Evolutionary conservation across 2,113 vertebrate genomes (phyloP).

Genomic region (Cyrtonyx montezumae): DNA sequence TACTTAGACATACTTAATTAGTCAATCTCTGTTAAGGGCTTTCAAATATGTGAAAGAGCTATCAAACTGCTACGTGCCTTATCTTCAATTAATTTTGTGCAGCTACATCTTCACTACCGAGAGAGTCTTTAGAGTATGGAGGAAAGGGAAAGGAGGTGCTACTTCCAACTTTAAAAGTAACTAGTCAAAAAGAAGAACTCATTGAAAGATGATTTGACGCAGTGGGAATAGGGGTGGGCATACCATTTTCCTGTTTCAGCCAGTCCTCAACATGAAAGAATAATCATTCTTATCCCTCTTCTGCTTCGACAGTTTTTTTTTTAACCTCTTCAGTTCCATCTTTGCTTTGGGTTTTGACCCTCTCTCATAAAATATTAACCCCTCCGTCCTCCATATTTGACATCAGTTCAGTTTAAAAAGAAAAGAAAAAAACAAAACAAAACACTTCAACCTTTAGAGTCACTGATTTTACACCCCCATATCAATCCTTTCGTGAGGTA

Average conservation of each 20-base stretch:
- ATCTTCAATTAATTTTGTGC: conserved; percentile 57
- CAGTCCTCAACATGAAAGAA: background rate
- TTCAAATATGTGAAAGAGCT: conserved; percentile 50
- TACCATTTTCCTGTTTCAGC: conserved; percentile 10
- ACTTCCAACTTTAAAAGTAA: conserved; percentile 43
- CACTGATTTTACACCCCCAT: background rate
- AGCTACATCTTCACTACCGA: conserved; percentile 49
- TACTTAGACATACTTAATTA: conserved; percentile 56
- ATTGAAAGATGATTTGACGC: conserved; percentile 23
- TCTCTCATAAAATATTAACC: background rate
- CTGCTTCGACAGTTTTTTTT: background rate
- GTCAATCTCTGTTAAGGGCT: conserved; percentile 55
- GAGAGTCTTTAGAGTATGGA: conserved; percentile 9
- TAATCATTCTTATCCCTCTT: background rate
- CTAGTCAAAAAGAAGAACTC: background rate
- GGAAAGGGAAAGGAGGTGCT: conserved; percentile 8
- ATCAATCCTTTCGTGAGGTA: background rate
- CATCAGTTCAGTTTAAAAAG: background rate
- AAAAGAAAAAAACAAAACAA: background rate
- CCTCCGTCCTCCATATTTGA: background rate
- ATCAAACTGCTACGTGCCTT: conserved; percentile 51
- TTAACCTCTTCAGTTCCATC: background rate
- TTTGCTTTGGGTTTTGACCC: background rate
- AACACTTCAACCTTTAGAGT: background rate
- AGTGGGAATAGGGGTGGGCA: background rate